phyloP scores from a whole-genome alignment of 2,888 invertebrate genomes.

The Trypoxylon attenuatum region DNA sequence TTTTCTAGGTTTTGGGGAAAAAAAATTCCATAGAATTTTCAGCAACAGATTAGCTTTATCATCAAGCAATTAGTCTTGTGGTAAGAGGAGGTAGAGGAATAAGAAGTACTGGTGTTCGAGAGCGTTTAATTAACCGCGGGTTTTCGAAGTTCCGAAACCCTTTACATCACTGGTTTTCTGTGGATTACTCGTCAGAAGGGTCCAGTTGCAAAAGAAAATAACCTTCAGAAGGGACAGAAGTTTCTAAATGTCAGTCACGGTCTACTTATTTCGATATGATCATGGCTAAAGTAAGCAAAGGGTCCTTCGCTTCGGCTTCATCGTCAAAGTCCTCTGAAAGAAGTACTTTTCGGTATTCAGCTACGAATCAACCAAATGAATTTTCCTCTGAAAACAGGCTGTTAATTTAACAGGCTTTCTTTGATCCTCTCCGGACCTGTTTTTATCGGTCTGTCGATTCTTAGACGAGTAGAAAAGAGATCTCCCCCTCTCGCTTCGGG shows the following conservation, averaged over 20 bases:
- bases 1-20: too few species aligned
- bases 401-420: slow-evolving; percentile 44
- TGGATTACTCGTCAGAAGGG: too few species aligned
- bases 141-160: too few species aligned
- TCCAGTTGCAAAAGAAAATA: too few species aligned
- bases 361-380: slow-evolving; percentile 26
- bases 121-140: too few species aligned
- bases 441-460: slow-evolving; percentile 22
- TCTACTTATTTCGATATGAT: slow-evolving; percentile 5
- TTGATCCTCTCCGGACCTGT: slow-evolving; percentile 35
- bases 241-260: not conserved
- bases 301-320: not conserved
- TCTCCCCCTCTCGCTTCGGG: not conserved
- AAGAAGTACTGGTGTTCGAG: too few species aligned
- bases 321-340: not conserved
- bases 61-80: too few species aligned
- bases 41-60: too few species aligned
- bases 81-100: too few species aligned
- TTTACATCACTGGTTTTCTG: too few species aligned
- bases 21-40: too few species aligned
- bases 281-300: not conserved
- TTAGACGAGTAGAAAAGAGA: not conserved
- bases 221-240: too few species aligned
- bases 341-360: slow-evolving; percentile 1
- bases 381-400: slow-evolving; percentile 36